phyloP scores from a whole-genome alignment of 2,888 invertebrate species.

The Drosophila tanythrix region DNA sequence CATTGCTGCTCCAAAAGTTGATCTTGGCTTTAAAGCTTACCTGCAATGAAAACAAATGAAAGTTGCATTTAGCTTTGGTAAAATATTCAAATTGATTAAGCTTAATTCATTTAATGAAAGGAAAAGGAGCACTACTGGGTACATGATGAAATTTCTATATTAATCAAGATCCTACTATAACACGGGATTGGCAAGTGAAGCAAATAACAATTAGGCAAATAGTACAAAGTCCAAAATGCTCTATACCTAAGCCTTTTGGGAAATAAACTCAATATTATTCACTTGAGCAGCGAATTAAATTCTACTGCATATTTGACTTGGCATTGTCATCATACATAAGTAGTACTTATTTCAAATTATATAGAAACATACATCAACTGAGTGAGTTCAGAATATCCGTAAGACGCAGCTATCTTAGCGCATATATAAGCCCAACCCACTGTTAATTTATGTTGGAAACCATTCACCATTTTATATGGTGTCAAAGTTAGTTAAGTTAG shows the following conservation, averaged over 20 bases:
- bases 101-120: not conserved
- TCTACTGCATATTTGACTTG: not conserved
- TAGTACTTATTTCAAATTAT: not conserved
- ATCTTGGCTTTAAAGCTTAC: conserved; percentile 53
- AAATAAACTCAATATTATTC: not conserved
- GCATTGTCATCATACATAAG: not conserved
- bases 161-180: not conserved
- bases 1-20: not conserved
- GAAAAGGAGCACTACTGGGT: not conserved
- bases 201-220: not conserved
- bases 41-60: conserved; percentile 46
- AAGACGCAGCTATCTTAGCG: not conserved
- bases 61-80: conserved; percentile 16
- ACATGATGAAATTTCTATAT: not conserved
- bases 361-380: not conserved
- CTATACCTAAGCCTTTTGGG: not conserved
- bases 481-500: not conserved
- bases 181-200: not conserved
- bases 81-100: not conserved
- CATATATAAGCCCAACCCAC: not conserved
- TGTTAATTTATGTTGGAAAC: not conserved
- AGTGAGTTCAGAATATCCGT: not conserved
- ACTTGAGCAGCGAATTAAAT: not conserved
- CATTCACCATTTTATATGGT: not conserved
- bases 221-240: not conserved